These are phyloP conservation scores for Escarpia spicata DNA, from an alignment of 2,888 invertebrate species.

Conservation along the genomic window DNA sequence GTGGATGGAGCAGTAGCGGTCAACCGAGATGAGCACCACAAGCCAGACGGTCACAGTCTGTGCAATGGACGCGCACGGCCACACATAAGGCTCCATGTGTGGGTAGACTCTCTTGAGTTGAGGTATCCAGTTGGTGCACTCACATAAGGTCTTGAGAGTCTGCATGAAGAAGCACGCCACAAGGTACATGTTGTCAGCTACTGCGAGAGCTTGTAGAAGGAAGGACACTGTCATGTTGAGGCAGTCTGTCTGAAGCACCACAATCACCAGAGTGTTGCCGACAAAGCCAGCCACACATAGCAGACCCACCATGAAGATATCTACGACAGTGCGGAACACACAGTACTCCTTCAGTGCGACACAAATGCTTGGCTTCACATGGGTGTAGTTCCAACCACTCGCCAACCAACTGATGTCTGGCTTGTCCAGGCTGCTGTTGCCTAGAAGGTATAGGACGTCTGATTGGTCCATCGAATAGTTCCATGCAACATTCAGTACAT, in stretches of 20 bases:
- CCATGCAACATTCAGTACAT: neutral
- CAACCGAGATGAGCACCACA: conserved; percentile 41
- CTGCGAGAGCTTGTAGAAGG: conserved; percentile 41
- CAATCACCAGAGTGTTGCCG: conserved; percentile 71
- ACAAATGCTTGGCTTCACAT: neutral
- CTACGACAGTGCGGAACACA: conserved; percentile 29
- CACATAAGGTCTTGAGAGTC: conserved; percentile 37
- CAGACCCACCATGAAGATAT: conserved; percentile 35
- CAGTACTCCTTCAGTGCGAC: neutral
- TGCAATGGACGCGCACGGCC: conserved; percentile 38
- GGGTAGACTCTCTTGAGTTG: conserved; percentile 30
- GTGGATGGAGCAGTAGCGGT: conserved; percentile 39
- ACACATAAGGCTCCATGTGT: conserved; percentile 36
- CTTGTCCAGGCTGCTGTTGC: neutral
- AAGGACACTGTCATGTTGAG: conserved; percentile 64
- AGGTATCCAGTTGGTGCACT: conserved; percentile 35
- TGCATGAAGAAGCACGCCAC: conserved; percentile 33
- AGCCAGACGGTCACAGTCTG: conserved; percentile 42
- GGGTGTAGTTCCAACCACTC: neutral
- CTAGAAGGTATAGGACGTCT: neutral
- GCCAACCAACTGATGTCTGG: neutral
- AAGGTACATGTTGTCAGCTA: conserved; percentile 44
- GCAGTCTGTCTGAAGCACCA: conserved; percentile 68
- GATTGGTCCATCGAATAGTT: neutral
- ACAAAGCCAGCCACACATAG: conserved; percentile 71